A percentile compares a stretch with the other conserved stretches of the same genome.
Evolutionary conservation across 2,888 invertebrate species (phyloP).

Genomic region (Drosophila siamana): DNA sequence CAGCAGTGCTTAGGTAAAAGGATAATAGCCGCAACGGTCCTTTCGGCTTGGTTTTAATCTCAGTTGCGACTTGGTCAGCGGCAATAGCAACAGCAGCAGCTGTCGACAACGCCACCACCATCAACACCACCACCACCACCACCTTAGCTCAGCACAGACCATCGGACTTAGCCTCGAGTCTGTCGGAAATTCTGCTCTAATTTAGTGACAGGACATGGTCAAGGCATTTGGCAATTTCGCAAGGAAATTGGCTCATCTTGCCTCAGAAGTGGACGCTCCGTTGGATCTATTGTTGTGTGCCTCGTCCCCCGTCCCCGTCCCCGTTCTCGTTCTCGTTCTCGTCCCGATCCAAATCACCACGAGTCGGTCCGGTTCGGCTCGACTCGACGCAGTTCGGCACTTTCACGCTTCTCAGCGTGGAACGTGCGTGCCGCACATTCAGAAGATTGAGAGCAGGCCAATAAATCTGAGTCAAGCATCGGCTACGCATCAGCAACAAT

Average conservation of each 20-base stretch:
- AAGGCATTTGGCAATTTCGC: constrained; percentile 57
- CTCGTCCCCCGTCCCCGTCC: background rate
- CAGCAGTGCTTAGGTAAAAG: constrained; percentile 54
- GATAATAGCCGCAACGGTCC: constrained; percentile 63
- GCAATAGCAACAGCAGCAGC: background rate
- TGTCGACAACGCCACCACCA: constrained; percentile 51
- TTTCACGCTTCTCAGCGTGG: constrained; percentile 76
- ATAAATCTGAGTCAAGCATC: constrained; percentile 71
- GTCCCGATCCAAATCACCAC: too few species aligned
- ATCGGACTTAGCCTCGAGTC: background rate
- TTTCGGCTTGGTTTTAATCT: constrained; percentile 49
- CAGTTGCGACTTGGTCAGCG: constrained; percentile 33
- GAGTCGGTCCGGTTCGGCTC: background rate
- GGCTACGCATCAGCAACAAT: constrained; percentile 69
- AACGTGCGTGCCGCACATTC: constrained; percentile 42
- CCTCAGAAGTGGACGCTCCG: constrained; percentile 52
- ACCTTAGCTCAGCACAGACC: background rate
- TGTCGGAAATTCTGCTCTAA: constrained; percentile 61
- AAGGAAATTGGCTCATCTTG: constrained; percentile 72
- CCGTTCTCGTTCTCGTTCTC: too few species aligned
- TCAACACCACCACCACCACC: constrained; percentile 16
- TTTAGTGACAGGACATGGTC: constrained; percentile 65
- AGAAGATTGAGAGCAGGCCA: constrained; percentile 68
- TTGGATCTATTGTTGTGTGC: constrained; percentile 61
- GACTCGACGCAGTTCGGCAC: constrained; percentile 38